A percentile compares a stretch with the other conserved stretches of the same genome.
These are phyloP conservation scores for Caerostris darwini DNA, from an alignment of 1,140 invertebrate species.

Conservation along the genomic window DNA sequence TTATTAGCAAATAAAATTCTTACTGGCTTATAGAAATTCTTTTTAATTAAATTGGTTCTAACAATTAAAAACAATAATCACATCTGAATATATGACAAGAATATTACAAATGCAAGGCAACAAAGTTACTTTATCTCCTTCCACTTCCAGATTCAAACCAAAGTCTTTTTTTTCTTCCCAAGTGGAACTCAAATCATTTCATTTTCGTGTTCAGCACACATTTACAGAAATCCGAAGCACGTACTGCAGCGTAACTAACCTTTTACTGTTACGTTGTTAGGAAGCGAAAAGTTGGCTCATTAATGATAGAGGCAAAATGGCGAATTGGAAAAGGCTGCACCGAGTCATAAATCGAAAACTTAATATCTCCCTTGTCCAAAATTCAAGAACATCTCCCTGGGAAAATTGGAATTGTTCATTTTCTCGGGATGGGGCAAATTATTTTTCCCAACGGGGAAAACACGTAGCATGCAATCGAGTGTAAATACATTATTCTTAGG, in stretches of 20 bases:
- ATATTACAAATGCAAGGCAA: too few species aligned
- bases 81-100: too few species aligned
- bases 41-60: too few species aligned
- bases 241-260: background rate
- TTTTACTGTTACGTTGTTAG: background rate
- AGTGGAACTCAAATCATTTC: background rate
- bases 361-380: conserved; percentile 49
- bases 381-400: conserved; percentile 30
- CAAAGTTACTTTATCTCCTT: too few species aligned
- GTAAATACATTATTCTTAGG: background rate
- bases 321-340: background rate
- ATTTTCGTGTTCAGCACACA: background rate
- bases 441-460: conserved; percentile 51
- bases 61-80: too few species aligned
- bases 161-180: background rate
- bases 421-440: conserved; percentile 14
- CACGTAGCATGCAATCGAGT: conserved; percentile 25
- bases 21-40: too few species aligned
- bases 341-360: conserved; percentile 63
- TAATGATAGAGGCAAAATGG: conserved; percentile 50
- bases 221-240: background rate
- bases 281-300: background rate
- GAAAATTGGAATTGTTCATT: conserved; percentile 63
- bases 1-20: too few species aligned
- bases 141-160: too few species aligned